Percentiles rank a stretch among this genome's conserved stretches.
Conservation (phyloP, 35 echinoderm and acorn worm species). For the Hemicentrotus pulcherrimus region DNA sequence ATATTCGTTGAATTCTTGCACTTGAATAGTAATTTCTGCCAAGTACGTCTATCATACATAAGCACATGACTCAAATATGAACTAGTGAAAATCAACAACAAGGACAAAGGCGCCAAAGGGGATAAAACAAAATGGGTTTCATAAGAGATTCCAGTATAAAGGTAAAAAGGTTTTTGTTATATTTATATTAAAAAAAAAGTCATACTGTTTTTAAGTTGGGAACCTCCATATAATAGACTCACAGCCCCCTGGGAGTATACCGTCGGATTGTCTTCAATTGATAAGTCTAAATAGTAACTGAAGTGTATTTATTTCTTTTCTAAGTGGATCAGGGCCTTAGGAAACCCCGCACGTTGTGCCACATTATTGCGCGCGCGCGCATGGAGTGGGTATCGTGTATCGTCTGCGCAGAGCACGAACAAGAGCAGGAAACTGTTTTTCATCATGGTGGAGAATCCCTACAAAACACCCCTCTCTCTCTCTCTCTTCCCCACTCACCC, state of each 20-base stretch:
- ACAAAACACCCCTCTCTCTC: background rate
- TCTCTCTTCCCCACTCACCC: background rate
- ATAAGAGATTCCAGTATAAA: background rate
- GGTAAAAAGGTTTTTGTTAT: background rate
- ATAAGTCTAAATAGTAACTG: constrained; percentile 20
- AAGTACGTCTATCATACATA: too few species aligned
- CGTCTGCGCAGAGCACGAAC: background rate
- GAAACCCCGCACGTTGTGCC: background rate
- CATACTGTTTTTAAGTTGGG: background rate
- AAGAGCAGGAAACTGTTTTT: background rate
- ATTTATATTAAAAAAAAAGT: background rate
- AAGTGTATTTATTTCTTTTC: constrained; percentile 30
- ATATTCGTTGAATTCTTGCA: too few species aligned
- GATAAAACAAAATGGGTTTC: background rate
- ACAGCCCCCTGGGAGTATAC: background rate
- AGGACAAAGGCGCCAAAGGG: background rate
- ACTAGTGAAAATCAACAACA: background rate
- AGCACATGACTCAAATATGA: background rate
- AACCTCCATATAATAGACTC: background rate
- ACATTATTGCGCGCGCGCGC: background rate
- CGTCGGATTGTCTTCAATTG: constrained; percentile 24
- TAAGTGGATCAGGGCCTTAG: constrained; percentile 28
- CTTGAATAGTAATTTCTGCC: too few species aligned
- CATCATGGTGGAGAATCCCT: background rate
- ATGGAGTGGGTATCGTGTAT: constrained; percentile 32